These are phyloP conservation scores for Drosophila yakuba DNA, from an alignment of 1,140 invertebrate species.

Conservation along the genomic window DNA sequence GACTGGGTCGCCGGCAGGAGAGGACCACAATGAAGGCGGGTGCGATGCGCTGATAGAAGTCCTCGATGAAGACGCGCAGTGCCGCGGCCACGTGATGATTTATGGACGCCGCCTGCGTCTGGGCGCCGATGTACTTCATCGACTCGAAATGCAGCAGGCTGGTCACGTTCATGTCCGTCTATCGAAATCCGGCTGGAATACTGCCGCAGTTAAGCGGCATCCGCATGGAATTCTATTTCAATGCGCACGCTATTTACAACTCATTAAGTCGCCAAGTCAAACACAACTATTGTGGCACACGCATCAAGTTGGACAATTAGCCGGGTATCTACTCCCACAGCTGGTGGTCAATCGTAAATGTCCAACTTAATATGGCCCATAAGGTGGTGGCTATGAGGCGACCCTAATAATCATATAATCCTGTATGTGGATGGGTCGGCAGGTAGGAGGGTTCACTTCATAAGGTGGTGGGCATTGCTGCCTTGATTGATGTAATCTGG, in stretches of 20 bases:
- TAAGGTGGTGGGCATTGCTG: conserved; percentile 8
- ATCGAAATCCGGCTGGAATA: conserved; percentile 6
- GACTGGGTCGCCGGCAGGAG: conserved; percentile 57
- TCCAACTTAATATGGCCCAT: background rate
- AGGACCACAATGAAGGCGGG: conserved; percentile 60
- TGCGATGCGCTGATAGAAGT: conserved; percentile 58
- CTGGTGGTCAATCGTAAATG: background rate
- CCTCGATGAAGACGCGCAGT: conserved; percentile 50
- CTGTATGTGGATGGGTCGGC: background rate
- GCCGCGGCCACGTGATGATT: conserved; percentile 59
- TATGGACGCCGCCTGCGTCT: conserved; percentile 51
- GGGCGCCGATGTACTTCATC: conserved; percentile 52
- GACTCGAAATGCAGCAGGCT: conserved; percentile 59
- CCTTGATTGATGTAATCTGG: conserved; percentile 7
- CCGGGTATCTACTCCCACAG: background rate
- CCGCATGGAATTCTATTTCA: background rate
- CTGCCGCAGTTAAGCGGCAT: conserved; percentile 1
- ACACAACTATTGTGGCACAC: conserved; percentile 34
- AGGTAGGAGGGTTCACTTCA: background rate
- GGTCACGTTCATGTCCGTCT: conserved; percentile 53
- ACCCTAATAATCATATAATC: background rate
- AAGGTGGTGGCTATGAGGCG: conserved; percentile 3
- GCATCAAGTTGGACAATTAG: conserved; percentile 10
- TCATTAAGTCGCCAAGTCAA: conserved; percentile 46
- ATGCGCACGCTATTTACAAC: conserved; percentile 24